These are phyloP conservation scores for Aphaenogaster ashmeadi DNA, from an alignment of 1,140 invertebrate genomes.

Conservation along the genomic window DNA sequence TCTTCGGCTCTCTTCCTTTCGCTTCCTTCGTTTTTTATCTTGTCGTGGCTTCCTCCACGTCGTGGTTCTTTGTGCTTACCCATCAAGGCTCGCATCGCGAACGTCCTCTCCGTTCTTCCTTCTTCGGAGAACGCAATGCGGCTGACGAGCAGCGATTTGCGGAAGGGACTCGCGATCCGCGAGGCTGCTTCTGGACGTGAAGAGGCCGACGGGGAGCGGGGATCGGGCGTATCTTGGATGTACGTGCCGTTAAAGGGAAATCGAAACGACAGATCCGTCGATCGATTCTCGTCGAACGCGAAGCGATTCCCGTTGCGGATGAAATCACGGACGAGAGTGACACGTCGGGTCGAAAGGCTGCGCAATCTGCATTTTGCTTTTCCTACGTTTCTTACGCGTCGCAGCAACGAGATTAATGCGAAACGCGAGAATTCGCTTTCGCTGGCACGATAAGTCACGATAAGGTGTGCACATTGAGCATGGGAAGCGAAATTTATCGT, in stretches of 20 bases:
- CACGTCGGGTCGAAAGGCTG: conserved; percentile 17
- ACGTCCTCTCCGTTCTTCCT: conserved; percentile 35
- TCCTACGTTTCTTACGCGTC: background rate
- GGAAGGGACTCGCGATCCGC: conserved; percentile 52
- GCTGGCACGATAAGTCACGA: background rate
- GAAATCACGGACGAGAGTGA: conserved; percentile 34
- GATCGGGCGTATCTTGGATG: conserved; percentile 23
- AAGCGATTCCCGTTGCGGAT: conserved; percentile 7
- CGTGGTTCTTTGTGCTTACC: conserved; percentile 14
- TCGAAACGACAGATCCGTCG: conserved; percentile 46
- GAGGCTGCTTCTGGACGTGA: conserved; percentile 1
- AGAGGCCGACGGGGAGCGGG: background rate
- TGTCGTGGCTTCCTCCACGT: conserved; percentile 29
- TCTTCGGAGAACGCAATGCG: conserved; percentile 47
- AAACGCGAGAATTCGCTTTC: conserved; percentile 34
- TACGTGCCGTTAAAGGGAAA: conserved; percentile 59
- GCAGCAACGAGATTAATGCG: background rate
- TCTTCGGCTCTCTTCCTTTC: background rate
- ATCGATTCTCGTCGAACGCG: conserved; percentile 24
- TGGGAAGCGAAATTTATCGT: background rate
- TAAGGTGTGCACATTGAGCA: background rate
- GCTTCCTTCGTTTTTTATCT: background rate
- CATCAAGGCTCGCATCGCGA: background rate
- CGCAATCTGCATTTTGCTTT: conserved; percentile 19
- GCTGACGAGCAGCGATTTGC: conserved; percentile 51